A percentile compares a stretch with the other conserved stretches of the same genome.
Conservation (phyloP, 2,113 vertebrate species). For the Dasyurus viverrinus region DNA sequence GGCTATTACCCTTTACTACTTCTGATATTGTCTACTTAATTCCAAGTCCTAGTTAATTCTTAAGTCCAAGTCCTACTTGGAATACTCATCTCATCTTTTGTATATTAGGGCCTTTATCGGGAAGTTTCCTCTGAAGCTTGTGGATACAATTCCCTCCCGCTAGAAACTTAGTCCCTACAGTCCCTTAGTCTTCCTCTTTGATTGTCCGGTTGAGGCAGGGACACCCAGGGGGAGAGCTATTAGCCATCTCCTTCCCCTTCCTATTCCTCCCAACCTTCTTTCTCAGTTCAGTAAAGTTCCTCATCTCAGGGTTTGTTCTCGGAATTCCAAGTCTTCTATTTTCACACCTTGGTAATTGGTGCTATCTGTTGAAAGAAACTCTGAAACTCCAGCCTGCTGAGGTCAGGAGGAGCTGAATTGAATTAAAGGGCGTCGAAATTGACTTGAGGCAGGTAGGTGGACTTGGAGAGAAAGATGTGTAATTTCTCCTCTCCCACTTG, state of each 20-base stretch:
- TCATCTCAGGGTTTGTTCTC: constrained; percentile 78
- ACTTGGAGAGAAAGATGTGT: constrained; percentile 57
- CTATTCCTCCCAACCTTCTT: constrained; percentile 57
- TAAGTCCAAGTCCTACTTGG: background rate
- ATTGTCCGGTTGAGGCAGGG: background rate
- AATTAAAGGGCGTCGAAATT: constrained; percentile 85
- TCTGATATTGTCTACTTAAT: background rate
- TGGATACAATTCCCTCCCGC: fast-evolving
- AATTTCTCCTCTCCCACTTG: constrained; percentile 77
- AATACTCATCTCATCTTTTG: background rate
- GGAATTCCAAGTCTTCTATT: constrained; percentile 81
- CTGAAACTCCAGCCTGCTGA: constrained; percentile 79
- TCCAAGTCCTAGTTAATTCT: background rate
- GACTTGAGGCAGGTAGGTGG: constrained; percentile 79
- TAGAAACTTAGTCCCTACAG: background rate
- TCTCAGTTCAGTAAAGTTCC: constrained; percentile 76
- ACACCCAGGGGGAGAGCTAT: background rate
- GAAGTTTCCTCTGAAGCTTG: fast-evolving
- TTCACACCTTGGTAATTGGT: constrained; percentile 88
- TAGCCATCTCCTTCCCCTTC: background rate
- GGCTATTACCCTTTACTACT: background rate
- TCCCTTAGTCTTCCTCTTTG: background rate
- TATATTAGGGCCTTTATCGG: background rate
- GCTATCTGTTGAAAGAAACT: constrained; percentile 85
- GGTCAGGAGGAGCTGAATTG: constrained; percentile 84